Conservation (phyloP, 2,888 invertebrate species). For the Argyresthia goedartella region DNA sequence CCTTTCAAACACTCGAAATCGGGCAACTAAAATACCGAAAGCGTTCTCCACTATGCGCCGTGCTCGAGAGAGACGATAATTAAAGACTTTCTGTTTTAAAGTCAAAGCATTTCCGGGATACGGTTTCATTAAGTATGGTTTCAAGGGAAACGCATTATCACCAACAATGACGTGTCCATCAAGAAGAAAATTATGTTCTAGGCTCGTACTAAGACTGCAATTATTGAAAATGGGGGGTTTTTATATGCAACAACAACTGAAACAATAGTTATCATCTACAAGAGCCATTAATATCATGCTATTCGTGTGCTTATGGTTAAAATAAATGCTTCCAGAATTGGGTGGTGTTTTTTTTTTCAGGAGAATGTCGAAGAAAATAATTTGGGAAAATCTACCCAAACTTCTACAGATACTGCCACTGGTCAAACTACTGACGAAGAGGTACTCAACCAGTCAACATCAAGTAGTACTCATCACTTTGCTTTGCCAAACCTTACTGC, state of each 20-base stretch:
- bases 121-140: neutral
- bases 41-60: neutral
- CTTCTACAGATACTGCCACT: too few species aligned
- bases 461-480: too few species aligned
- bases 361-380: too few species aligned
- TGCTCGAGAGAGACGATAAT: neutral
- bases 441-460: too few species aligned
- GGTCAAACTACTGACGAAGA: too few species aligned
- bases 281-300: too few species aligned
- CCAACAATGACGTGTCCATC: constrained; percentile 9
- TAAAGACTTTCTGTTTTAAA: neutral
- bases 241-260: constrained; percentile 7
- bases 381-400: too few species aligned
- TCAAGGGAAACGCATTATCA: constrained; percentile 10
- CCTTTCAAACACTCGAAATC: neutral
- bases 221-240: constrained; percentile 1
- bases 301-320: too few species aligned
- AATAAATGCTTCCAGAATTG: too few species aligned
- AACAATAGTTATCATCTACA: too few species aligned
- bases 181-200: constrained; percentile 5
- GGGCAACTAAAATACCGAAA: neutral
- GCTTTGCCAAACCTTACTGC: too few species aligned
- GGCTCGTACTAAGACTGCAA: neutral
- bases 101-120: neutral
- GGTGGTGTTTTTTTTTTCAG: too few species aligned